These are phyloP conservation scores for Cerastoderma edule DNA, from an alignment of 2,888 invertebrate genomes.

Conservation along the genomic window DNA sequence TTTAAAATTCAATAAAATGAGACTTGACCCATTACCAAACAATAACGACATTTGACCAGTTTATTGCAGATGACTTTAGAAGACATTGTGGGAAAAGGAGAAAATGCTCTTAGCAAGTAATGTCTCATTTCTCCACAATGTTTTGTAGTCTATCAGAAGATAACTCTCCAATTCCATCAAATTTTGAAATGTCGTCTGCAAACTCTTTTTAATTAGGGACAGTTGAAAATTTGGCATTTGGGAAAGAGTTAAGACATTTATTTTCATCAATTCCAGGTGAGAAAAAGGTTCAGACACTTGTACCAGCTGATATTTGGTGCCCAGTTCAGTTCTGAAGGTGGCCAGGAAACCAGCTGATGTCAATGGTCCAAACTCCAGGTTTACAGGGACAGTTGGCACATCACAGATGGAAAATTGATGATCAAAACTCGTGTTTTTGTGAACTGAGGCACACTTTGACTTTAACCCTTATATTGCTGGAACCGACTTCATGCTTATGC, in stretches of 20 bases:
- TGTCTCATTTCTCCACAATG: no score
- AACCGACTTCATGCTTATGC: no score
- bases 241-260: not conserved
- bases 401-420: no score
- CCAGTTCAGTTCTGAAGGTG: slow-evolving; percentile 4
- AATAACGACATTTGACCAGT: no score
- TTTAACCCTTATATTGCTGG: no score
- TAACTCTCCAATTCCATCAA: no score
- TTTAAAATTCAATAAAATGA: no score
- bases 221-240: not conserved
- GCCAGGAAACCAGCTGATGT: not conserved
- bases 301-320: slow-evolving; percentile 45
- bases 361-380: not conserved
- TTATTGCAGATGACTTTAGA: not conserved
- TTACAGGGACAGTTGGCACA: no score
- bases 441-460: no score
- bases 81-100: not conserved
- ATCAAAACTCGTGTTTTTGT: no score
- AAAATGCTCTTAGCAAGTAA: not conserved
- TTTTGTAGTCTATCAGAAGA: no score
- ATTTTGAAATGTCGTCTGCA: not conserved
- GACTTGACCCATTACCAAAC: no score
- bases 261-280: slow-evolving; percentile 29
- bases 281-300: slow-evolving; percentile 36
- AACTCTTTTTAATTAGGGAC: not conserved